These are phyloP conservation scores for Balaenoptera acutorostrata DNA, from an alignment of 2,113 vertebrate genomes.

Conservation along the genomic window DNA sequence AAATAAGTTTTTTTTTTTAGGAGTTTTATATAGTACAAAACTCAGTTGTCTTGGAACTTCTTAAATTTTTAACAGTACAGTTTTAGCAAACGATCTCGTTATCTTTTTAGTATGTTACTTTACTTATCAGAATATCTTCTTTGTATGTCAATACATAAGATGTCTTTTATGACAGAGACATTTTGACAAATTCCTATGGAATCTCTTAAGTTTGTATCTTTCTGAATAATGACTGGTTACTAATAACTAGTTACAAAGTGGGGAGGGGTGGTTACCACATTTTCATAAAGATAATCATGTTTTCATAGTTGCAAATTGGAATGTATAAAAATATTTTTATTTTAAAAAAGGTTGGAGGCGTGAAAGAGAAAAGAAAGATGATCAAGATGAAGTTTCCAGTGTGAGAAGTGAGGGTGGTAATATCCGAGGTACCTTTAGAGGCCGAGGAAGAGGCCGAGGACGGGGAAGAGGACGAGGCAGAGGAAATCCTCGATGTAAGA, in stretches of 20 bases:
- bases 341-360: conserved; percentile 86
- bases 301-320: background rate
- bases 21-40: background rate
- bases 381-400: conserved; percentile 86
- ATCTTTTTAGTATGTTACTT: conserved; percentile 27
- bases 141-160: background rate
- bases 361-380: conserved; percentile 86
- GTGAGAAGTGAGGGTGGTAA: conserved; percentile 85
- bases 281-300: background rate
- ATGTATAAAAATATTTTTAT: conserved; percentile 42
- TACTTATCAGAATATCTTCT: background rate
- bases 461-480: conserved; percentile 90
- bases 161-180: background rate
- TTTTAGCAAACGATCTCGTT: background rate
- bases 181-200: background rate
- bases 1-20: background rate
- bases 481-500: conserved; percentile 87
- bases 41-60: background rate
- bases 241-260: background rate
- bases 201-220: background rate
- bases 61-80: background rate
- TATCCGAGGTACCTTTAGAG: conserved; percentile 80
- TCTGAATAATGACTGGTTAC: background rate
- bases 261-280: background rate
- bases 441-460: conserved; percentile 86